A percentile compares a stretch with the other conserved stretches of the same genome.
These are phyloP conservation scores for Lordiphosa mommai DNA, from an alignment of 1,140 invertebrate genomes.

Conservation along the genomic window DNA sequence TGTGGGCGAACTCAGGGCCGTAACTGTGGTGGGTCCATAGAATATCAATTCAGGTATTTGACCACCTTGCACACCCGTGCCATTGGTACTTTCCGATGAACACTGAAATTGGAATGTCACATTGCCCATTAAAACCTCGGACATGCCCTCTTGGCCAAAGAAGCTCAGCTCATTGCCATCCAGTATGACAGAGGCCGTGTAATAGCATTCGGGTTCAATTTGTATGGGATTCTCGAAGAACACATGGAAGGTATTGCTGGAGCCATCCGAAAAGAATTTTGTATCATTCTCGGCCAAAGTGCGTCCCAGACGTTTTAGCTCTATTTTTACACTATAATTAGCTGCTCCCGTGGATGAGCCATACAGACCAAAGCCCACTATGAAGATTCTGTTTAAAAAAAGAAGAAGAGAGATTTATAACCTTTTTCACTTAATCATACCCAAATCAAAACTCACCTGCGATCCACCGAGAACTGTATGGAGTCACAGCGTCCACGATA, in stretches of 20 bases:
- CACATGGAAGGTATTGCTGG: constrained; percentile 95
- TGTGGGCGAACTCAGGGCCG: constrained; percentile 60
- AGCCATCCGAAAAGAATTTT: constrained; percentile 96
- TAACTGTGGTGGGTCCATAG: constrained; percentile 87
- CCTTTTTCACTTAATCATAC: constrained; percentile 61
- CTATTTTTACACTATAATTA: constrained; percentile 94
- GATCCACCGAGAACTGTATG: constrained; percentile 95
- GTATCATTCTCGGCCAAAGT: constrained; percentile 93
- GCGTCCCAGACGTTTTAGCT: constrained; percentile 91
- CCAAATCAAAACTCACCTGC: constrained; percentile 39
- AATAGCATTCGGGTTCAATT: constrained; percentile 94
- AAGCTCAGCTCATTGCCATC: constrained; percentile 95
- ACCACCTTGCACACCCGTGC: constrained; percentile 95
- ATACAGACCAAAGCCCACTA: constrained; percentile 95
- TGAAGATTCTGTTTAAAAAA: constrained; percentile 89
- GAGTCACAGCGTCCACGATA: constrained; percentile 95
- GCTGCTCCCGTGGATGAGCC: constrained; percentile 95
- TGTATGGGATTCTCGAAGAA: constrained; percentile 96
- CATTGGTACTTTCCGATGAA: constrained; percentile 95
- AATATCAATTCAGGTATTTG: constrained; percentile 97
- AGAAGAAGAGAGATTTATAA: background rate
- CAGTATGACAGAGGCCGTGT: constrained; percentile 93
- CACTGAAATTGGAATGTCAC: constrained; percentile 97
- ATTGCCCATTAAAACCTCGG: constrained; percentile 92
- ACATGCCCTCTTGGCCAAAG: constrained; percentile 96